These are phyloP conservation scores for Rhinogobio ventralis DNA, from an alignment of 2,797 vertebrate species.

Conservation along the genomic window DNA sequence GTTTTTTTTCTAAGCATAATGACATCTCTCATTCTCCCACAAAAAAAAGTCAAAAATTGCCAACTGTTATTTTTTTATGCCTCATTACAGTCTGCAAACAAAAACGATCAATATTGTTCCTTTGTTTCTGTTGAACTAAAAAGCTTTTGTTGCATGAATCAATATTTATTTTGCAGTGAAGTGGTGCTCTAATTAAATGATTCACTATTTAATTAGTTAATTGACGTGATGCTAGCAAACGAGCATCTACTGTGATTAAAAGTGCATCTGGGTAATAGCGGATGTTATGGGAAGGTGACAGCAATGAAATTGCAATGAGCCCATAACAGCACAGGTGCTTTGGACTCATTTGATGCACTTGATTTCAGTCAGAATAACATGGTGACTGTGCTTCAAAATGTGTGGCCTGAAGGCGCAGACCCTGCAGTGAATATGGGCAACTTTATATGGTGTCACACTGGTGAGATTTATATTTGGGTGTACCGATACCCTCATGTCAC, in stretches of 20 bases:
- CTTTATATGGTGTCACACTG: neutral
- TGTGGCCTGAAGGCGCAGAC: neutral
- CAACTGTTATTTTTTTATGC: conserved; percentile 21
- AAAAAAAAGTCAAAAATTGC: neutral
- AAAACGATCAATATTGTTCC: conserved; percentile 13
- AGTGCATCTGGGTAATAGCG: conserved; percentile 42
- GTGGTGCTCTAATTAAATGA: conserved; percentile 36
- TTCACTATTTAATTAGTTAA: conserved; percentile 38
- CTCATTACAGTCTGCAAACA: conserved; percentile 32
- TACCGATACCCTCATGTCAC: too few species aligned
- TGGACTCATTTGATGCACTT: conserved; percentile 6
- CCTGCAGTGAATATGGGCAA: neutral
- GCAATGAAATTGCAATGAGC: neutral
- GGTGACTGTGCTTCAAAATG: neutral
- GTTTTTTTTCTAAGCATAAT: neutral
- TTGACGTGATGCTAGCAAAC: conserved; percentile 33
- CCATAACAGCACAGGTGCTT: conserved; percentile 7
- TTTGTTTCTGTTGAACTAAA: conserved; percentile 28
- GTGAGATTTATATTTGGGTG: neutral
- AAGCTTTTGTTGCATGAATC: conserved; percentile 39
- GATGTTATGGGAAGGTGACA: neutral
- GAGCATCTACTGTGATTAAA: conserved; percentile 41
- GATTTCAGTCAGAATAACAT: conserved; percentile 12
- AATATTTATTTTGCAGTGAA: conserved; percentile 23
- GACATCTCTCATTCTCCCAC: neutral